Conservation (phyloP, 2,797 vertebrate genomes). For the Salarias fasciatus region DNA sequence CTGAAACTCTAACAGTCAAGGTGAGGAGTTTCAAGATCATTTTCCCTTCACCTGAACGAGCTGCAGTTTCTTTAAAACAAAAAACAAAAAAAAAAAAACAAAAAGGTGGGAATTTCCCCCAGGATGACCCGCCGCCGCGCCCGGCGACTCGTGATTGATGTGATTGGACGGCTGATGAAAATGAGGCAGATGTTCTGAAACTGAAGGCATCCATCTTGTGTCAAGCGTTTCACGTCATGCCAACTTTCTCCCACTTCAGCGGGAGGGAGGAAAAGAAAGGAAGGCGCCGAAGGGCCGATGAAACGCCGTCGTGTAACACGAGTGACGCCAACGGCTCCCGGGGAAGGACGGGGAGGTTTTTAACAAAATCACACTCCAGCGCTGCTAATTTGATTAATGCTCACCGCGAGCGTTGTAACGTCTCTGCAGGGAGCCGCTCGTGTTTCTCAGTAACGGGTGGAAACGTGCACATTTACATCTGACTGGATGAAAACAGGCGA, state of each 20-base stretch:
- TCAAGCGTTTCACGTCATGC: conserved; percentile 38
- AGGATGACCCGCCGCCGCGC: conserved; percentile 71
- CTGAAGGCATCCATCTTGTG: conserved; percentile 72
- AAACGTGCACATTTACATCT: conserved; percentile 20
- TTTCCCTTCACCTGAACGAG: conserved; percentile 70
- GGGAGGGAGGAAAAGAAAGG: background rate
- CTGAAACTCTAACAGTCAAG: background rate
- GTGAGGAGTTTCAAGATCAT: conserved; percentile 33
- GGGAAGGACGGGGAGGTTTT: conserved; percentile 40
- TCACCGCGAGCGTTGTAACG: conserved; percentile 45
- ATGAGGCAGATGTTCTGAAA: conserved; percentile 78
- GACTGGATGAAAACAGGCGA: conserved; percentile 14
- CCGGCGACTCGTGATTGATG: conserved; percentile 71
- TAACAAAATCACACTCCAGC: conserved; percentile 25
- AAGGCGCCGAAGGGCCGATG: conserved; percentile 30
- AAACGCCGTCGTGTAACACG: conserved; percentile 55
- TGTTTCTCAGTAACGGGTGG: conserved; percentile 38
- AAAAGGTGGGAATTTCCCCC: conserved; percentile 71
- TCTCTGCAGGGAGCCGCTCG: conserved; percentile 46
- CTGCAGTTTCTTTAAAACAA: conserved; percentile 54
- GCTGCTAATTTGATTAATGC: conserved; percentile 67
- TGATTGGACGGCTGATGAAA: conserved; percentile 75
- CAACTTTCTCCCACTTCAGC: conserved; percentile 50
- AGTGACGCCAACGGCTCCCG: conserved; percentile 47
- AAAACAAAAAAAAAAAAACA: too few species aligned